Percentiles rank a stretch among this genome's conserved stretches.
These are phyloP conservation scores for Drosophila simulans DNA, from an alignment of 1,140 invertebrate genomes.

Conservation along the genomic window DNA sequence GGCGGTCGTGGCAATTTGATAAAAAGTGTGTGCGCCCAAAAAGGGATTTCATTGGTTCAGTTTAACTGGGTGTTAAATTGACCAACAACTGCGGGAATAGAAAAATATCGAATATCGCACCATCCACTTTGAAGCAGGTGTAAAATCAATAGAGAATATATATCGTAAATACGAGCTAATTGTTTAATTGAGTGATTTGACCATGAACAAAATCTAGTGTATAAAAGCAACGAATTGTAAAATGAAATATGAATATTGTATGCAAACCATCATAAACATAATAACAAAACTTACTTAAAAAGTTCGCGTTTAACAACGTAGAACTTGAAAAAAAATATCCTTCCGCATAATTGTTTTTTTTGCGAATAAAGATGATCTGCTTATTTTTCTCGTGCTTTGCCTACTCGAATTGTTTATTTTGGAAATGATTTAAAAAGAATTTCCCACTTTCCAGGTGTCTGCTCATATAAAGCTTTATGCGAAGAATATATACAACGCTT, in stretches of 20 bases:
- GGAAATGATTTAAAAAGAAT: neutral
- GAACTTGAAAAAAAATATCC: no score
- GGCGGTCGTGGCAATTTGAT: conserved; percentile 28
- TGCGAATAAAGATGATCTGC: no score
- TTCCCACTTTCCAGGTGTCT: neutral
- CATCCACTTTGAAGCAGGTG: conserved; percentile 12
- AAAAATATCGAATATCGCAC: conserved; percentile 30
- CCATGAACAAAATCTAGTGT: neutral
- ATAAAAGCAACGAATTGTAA: neutral
- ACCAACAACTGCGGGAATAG: conserved; percentile 17
- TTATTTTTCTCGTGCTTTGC: no score
- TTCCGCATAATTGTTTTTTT: no score
- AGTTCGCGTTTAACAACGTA: no score
- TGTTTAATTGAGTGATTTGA: conserved; percentile 5
- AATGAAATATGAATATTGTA: neutral
- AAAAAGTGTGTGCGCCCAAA: conserved; percentile 18
- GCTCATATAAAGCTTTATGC: neutral
- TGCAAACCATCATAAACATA: no score
- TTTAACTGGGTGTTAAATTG: conserved; percentile 40
- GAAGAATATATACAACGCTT: neutral
- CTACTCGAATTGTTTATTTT: no score
- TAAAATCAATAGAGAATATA: conserved; percentile 21
- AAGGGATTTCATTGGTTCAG: conserved; percentile 15
- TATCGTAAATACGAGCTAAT: conserved; percentile 14
- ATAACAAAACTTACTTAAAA: no score